A percentile compares a stretch with the other conserved stretches of the same genome.
phyloP scores from a whole-genome alignment of 2,797 vertebrate species.

The Phaenicophaeus curvirostris region DNA sequence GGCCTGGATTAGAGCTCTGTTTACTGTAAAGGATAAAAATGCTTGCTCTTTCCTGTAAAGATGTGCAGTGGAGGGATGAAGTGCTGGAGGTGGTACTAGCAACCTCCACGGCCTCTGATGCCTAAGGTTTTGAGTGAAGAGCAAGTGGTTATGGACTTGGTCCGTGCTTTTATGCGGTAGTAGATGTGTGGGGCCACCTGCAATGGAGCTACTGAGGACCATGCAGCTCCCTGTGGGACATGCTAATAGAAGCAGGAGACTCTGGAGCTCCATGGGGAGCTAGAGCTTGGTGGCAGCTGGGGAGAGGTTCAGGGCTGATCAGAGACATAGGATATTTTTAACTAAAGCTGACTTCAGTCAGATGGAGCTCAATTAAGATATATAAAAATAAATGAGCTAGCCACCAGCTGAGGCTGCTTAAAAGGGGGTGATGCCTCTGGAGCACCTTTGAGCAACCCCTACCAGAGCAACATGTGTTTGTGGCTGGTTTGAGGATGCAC shows the following conservation, averaged over 20 bases:
- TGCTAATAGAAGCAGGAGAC: not conserved
- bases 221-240: not conserved
- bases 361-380: not conserved
- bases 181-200: accelerated
- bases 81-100: not conserved
- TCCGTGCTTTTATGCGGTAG: not conserved
- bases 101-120: not conserved
- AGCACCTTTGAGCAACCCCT: accelerated
- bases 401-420: not conserved
- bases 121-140: not conserved
- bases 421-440: not conserved
- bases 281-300: not conserved
- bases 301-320: not conserved
- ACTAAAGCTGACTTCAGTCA: not conserved
- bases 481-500: not conserved
- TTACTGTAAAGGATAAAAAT: not conserved
- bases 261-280: not conserved
- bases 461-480: accelerated
- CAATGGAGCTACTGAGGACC: not conserved
- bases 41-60: not conserved
- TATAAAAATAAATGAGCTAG: not conserved
- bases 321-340: not conserved
- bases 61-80: not conserved
- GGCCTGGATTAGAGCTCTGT: slow-evolving; percentile 18
- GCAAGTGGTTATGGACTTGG: not conserved